Evolutionary conservation across 1,140 invertebrate genomes (phyloP), one percentile per base, ranked within the genome.

Genomic region (Atta cephalotes): DNA sequence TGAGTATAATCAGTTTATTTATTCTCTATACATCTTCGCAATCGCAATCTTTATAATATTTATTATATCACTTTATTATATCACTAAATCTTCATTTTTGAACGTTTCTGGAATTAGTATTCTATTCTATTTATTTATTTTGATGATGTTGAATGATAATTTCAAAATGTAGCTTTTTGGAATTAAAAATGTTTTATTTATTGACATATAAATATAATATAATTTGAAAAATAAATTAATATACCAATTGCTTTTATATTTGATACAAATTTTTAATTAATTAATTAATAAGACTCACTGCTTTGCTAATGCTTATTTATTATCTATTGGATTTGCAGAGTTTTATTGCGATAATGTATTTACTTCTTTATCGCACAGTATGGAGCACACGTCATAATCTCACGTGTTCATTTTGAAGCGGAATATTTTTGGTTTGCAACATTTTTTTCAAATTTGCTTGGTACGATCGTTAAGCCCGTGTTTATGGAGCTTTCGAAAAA

Each of bases 401-500:
- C n/a, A 62, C 28, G 56, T 62, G 70, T 49, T 72, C 25, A 25
- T 14, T 58, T 10, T 2, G 31, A 81, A 49, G 25, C 18, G 70
- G 18, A 84, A 84, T 74, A 84, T 62, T 76, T 76, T 76, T 76
- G 28, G 35, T 76, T 56, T 39, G 56, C 80, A 51, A 39, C 28
- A 10, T 72, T 76, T 84, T 25, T 39, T 70, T 84, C 80, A 76
- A 74, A 84, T 76, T 76, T 58, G 70, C 70, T 84, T 84, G 70
- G 80, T 39, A 74, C 58, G 56, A 84, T 63, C 25, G 58, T 84
- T 84, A 76, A 84, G 56, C 14, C 31, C 51, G 80, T 84, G 70
- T 84, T 84, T 84, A 84, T 84, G 58, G 80, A 84, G 70, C 80
- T 84, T 84, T 84, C 58, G 70, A 76, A 84, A 84, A 84, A 84